Evolutionary conservation across 2,113 vertebrate genomes (phyloP).

Genomic region (Neogale vison): DNA sequence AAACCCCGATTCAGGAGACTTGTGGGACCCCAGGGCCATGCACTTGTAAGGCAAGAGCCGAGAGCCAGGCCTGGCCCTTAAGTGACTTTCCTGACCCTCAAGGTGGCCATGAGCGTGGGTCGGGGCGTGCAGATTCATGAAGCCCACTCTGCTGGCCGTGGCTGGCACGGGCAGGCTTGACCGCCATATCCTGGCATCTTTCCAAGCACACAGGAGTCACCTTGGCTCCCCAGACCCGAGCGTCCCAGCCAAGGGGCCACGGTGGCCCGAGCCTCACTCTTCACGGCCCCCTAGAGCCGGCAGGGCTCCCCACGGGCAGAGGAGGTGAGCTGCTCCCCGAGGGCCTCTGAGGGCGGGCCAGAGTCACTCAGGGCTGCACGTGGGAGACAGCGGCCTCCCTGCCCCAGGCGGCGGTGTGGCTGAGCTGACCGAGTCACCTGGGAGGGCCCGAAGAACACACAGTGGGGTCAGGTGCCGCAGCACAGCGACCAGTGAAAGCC

Average conservation of each 20-base stretch:
- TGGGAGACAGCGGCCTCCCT: background rate
- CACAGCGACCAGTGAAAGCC: background rate
- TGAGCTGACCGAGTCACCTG: background rate
- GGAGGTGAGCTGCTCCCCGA: fast-evolving
- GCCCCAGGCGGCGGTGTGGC: background rate
- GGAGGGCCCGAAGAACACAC: background rate
- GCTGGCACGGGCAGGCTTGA: background rate
- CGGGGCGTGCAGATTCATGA: background rate
- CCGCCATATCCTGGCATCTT: fast-evolving
- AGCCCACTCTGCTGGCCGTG: no score
- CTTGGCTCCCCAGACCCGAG: fast-evolving
- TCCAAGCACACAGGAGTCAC: no score
- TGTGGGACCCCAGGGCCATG: no score
- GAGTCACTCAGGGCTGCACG: background rate
- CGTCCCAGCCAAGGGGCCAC: background rate
- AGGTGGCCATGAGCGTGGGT: fast-evolving
- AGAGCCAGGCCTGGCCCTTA: background rate
- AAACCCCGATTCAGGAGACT: background rate
- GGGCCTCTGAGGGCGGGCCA: background rate
- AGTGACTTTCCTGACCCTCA: background rate
- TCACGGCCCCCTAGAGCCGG: background rate
- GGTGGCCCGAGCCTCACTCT: background rate
- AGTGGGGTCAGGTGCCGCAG: no score
- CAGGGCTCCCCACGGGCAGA: background rate
- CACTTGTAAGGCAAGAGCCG: background rate